Evolutionary conservation across 2,113 vertebrate genomes (phyloP).

Genomic region (Chaetodon auriga): DNA sequence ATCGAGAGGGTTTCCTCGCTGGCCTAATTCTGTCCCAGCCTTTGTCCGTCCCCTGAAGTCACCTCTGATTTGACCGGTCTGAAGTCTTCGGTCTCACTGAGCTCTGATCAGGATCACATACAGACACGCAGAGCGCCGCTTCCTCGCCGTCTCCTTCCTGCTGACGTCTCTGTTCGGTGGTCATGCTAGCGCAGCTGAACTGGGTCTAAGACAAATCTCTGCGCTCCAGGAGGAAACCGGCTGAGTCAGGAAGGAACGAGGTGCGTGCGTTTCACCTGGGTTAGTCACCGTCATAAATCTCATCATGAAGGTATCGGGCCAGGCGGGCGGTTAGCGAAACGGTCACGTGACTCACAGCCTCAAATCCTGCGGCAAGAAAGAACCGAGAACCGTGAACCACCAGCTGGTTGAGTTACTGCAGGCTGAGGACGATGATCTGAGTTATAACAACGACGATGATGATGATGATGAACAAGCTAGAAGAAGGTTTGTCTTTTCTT

Average conservation of each 20-base stretch:
- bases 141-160: too few species aligned
- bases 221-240: conserved; percentile 15
- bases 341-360: not conserved
- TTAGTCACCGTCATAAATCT: conserved; percentile 65
- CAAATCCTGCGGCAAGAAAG: not conserved
- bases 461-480: too few species aligned
- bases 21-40: conserved; percentile 51
- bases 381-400: not conserved
- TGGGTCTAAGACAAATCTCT: conserved; percentile 45
- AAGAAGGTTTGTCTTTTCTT: too few species aligned
- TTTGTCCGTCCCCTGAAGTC: conserved; percentile 15
- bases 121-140: too few species aligned
- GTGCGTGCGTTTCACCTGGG: conserved; percentile 53
- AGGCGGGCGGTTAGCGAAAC: not conserved
- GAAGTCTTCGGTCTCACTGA: not conserved
- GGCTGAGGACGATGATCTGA: too few species aligned
- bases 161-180: not conserved
- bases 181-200: not conserved
- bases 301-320: conserved; percentile 56
- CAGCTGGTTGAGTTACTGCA: not conserved
- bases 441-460: too few species aligned
- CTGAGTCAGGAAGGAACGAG: conserved; percentile 69
- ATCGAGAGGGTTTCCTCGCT: conserved; percentile 48
- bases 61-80: not conserved
- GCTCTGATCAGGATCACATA: not conserved